A percentile compares a stretch with the other conserved stretches of the same genome.
Evolutionary conservation across 2,888 invertebrate genomes (phyloP).

Genomic region (Ypsolopha sequella): DNA sequence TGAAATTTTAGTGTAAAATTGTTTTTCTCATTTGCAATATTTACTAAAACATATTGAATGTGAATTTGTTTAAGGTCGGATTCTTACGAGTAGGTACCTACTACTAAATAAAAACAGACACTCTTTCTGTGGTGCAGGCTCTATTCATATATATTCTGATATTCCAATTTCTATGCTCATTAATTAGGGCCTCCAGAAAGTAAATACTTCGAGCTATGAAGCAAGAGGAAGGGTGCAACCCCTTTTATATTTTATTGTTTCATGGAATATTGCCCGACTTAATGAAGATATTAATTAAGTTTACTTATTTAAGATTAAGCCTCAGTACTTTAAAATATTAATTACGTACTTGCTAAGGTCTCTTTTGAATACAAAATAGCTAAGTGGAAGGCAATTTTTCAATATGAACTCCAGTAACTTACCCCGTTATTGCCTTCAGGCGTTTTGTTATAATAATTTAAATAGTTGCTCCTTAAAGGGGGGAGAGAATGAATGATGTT

Average conservation of each 20-base stretch:
- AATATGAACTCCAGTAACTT: conserved; percentile 17
- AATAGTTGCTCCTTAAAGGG: too few species aligned
- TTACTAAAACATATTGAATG: too few species aligned
- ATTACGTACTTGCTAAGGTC: conserved; percentile 17
- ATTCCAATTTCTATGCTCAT: not conserved
- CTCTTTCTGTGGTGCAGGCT: too few species aligned
- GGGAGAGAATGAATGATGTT: not conserved
- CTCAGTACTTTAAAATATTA: conserved; percentile 28
- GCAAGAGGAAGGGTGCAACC: conserved; percentile 22
- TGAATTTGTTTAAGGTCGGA: too few species aligned
- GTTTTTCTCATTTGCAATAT: too few species aligned
- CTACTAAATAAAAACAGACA: too few species aligned
- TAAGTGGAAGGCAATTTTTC: conserved; percentile 16
- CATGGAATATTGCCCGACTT: conserved; percentile 32
- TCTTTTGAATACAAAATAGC: conserved; percentile 23
- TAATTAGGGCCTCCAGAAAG: not conserved
- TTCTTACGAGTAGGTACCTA: too few species aligned
- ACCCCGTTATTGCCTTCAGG: conserved; percentile 21
- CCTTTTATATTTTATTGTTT: conserved; percentile 36
- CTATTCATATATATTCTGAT: not conserved
- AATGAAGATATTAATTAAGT: conserved; percentile 47
- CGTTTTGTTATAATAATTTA: conserved; percentile 14
- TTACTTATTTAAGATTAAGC: conserved; percentile 33
- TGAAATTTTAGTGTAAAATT: too few species aligned
- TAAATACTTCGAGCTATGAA: conserved; percentile 3